Conservation (phyloP, 2,797 vertebrate genomes). For the Bradypodion pumilum region DNA sequence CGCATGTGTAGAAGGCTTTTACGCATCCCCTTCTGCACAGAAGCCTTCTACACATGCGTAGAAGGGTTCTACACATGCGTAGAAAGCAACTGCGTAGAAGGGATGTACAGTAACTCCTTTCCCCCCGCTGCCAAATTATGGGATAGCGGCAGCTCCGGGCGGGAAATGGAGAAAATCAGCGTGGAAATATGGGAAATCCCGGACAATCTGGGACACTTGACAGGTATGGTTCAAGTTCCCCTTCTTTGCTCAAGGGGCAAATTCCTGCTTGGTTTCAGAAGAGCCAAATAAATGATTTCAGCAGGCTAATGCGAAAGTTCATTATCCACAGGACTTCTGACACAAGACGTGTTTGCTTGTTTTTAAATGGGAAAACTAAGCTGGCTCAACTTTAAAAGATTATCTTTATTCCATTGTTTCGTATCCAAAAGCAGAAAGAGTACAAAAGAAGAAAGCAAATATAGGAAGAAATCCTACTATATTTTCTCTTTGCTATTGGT, state of each 20-base stretch:
- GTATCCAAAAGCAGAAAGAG: background rate
- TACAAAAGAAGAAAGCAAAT: background rate
- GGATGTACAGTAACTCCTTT: no score
- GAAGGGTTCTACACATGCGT: no score
- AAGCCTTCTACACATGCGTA: no score
- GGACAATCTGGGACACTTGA: no score
- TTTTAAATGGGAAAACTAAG: background rate
- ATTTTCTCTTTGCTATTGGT: slow-evolving; percentile 4
- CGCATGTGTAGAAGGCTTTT: no score
- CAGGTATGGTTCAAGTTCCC: background rate
- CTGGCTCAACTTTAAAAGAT: background rate
- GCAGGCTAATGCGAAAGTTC: background rate
- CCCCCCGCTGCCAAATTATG: no score
- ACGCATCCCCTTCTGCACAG: no score
- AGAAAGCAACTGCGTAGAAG: no score
- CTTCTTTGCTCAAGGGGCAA: slow-evolving; percentile 17
- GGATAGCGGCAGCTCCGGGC: no score
- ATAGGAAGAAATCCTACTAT: background rate
- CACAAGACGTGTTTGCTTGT: background rate
- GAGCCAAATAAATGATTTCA: background rate
- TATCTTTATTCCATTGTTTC: background rate
- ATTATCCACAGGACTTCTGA: background rate
- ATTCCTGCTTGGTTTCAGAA: background rate
- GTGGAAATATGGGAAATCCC: no score
- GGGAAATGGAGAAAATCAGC: no score